Conservation (phyloP, 2,888 invertebrate species). For the Lagria hirta region DNA sequence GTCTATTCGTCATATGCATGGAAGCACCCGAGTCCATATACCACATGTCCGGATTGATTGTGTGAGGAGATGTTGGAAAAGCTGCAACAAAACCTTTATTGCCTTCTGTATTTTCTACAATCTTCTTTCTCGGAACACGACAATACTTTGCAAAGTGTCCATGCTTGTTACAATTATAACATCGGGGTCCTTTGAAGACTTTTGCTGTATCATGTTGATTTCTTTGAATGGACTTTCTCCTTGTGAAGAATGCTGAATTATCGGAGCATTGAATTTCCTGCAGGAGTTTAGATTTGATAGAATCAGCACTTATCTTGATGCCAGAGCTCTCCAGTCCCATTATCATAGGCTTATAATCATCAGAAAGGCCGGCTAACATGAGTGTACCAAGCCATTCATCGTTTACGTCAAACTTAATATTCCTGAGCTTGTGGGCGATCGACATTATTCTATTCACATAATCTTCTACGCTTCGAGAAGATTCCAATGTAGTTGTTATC, state of each 20-base stretch:
- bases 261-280: background rate
- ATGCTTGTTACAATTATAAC: background rate
- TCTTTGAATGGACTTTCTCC: background rate
- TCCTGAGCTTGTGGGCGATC: conserved; percentile 36
- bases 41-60: background rate
- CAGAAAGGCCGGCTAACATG: conserved; percentile 38
- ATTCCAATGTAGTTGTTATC: conserved; percentile 27
- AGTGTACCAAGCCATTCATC: conserved; percentile 42
- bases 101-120: background rate
- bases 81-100: background rate
- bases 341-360: conserved; percentile 41
- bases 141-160: background rate
- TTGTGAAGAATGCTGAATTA: background rate
- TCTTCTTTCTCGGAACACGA: background rate
- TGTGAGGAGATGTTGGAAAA: background rate
- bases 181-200: background rate
- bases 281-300: conserved; percentile 31
- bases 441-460: conserved; percentile 1
- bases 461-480: background rate
- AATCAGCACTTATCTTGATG: conserved; percentile 33
- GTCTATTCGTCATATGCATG: background rate
- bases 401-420: conserved; percentile 33
- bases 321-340: conserved; percentile 37
- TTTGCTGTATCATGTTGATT: background rate
- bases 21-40: conserved; percentile 5